Percentiles rank a stretch among this genome's conserved stretches.
Conservation (phyloP, 2,113 vertebrate species). For the Amia ocellicauda region DNA sequence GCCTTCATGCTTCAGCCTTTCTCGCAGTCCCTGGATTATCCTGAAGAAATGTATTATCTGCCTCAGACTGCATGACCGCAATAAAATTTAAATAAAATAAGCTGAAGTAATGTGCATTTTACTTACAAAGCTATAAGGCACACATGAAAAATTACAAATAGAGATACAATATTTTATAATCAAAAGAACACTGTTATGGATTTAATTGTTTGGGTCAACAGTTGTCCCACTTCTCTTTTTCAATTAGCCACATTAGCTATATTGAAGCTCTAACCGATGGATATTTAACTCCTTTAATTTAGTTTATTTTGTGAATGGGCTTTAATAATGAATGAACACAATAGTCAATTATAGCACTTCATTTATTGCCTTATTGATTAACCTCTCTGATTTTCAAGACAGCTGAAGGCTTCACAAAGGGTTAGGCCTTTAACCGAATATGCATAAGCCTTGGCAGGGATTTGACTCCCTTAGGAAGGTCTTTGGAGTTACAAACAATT, state of each 20-base stretch:
- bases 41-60: too few relatives aligned
- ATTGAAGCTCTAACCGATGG: conserved; percentile 26
- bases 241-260: background rate
- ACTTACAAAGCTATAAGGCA: too few relatives aligned
- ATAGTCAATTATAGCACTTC: conserved; percentile 36
- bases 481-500: background rate
- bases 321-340: conserved; percentile 44
- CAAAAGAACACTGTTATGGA: too few relatives aligned
- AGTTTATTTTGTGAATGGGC: conserved; percentile 33
- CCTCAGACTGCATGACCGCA: too few relatives aligned
- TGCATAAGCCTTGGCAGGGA: background rate
- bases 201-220: too few relatives aligned
- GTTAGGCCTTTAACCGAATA: background rate
- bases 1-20: too few relatives aligned
- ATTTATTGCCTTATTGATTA: conserved; percentile 35
- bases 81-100: too few relatives aligned
- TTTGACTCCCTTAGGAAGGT: background rate
- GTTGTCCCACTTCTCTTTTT: background rate
- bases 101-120: too few relatives aligned
- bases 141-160: too few relatives aligned
- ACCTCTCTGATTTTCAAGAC: background rate
- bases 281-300: conserved; percentile 25
- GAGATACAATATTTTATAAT: too few relatives aligned
- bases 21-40: too few relatives aligned
- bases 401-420: background rate